Evolutionary conservation across 2,888 invertebrate species (phyloP).

Genomic region (Periphyllus acericola): DNA sequence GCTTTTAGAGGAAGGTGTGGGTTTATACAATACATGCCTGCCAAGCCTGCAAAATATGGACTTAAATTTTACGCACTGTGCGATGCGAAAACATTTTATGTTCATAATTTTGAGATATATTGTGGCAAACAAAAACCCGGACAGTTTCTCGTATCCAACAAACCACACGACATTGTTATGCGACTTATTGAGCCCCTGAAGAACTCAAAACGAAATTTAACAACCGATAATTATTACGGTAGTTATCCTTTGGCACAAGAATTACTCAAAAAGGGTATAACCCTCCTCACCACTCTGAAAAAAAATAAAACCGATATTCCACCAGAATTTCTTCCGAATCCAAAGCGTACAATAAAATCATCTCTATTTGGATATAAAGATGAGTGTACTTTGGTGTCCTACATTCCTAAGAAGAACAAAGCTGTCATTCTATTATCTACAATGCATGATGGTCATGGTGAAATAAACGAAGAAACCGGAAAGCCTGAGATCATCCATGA

Average conservation of each 20-base stretch:
- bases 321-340: conserved; percentile 64
- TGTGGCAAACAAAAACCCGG: conserved; percentile 14
- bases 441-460: conserved; percentile 63
- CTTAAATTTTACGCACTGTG: conserved; percentile 24
- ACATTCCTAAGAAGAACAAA: conserved; percentile 63
- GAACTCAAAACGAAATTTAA: conserved; percentile 25
- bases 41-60: conserved; percentile 31
- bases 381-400: conserved; percentile 65
- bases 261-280: conserved; percentile 14
- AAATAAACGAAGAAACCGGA: conserved; percentile 63
- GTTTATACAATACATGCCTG: conserved; percentile 16
- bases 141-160: neutral
- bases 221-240: no score
- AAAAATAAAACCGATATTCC: conserved; percentile 65
- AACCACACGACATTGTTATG: neutral
- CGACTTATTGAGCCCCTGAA: conserved; percentile 14
- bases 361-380: conserved; percentile 65
- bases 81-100: conserved; percentile 24
- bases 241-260: conserved; percentile 49
- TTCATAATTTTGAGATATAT: conserved; percentile 17
- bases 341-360: conserved; percentile 63
- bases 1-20: neutral
- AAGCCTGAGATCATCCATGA: conserved; percentile 65
- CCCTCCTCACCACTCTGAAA: conserved; percentile 9
- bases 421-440: conserved; percentile 65